Evolutionary conservation across 2,113 vertebrate genomes (phyloP).

Genomic region (Acanthisitta chloris): DNA sequence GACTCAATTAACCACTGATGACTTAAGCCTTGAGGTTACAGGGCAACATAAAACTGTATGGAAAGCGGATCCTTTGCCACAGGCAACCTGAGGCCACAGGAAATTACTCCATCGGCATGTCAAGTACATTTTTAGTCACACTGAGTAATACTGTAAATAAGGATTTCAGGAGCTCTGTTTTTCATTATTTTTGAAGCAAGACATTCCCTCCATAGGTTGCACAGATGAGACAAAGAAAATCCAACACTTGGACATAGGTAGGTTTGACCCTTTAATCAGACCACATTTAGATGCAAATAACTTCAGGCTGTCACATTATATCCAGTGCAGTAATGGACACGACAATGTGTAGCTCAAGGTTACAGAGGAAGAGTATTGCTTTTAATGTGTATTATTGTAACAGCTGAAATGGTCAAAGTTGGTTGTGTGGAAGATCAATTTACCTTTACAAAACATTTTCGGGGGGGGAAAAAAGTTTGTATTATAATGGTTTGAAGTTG

Average conservation of each 20-base stretch:
- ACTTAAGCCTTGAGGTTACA: neutral
- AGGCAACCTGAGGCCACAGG: neutral
- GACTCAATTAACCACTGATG: neutral
- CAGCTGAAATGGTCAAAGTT: neutral
- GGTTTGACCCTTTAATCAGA: neutral
- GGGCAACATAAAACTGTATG: neutral
- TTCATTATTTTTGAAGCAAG: neutral
- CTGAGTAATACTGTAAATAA: neutral
- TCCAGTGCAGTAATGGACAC: neutral
- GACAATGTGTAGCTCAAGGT: neutral
- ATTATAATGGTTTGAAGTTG: neutral
- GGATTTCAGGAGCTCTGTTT: neutral
- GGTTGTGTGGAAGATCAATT: neutral
- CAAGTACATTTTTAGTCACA: neutral
- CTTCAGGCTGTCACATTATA: neutral
- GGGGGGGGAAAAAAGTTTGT: fast-evolving
- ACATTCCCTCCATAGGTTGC: neutral
- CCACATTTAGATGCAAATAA: neutral
- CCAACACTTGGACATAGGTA: neutral
- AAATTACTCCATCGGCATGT: neutral
- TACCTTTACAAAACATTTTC: neutral
- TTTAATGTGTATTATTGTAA: neutral
- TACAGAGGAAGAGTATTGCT: neutral
- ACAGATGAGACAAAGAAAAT: neutral
- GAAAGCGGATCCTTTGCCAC: conserved; percentile 10